Conservation (phyloP, 2,888 invertebrate genomes). For the Agonopterix alstromeriana region DNA sequence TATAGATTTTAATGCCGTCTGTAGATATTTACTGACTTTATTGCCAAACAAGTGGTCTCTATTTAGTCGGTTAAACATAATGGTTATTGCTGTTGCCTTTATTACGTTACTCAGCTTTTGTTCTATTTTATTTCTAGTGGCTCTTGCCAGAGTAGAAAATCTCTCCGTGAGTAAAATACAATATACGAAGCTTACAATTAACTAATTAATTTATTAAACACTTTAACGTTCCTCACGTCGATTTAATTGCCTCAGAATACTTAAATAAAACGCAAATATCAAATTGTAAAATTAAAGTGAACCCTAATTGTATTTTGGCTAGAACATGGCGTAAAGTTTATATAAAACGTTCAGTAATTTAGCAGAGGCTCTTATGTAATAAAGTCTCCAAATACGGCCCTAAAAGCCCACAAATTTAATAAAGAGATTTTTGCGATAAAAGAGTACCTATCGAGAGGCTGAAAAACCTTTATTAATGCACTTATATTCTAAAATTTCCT, state of each 20-base stretch:
- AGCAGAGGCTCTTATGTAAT: constrained; percentile 57
- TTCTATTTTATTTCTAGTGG: too few species aligned
- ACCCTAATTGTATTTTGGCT: constrained; percentile 3
- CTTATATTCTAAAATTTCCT: constrained; percentile 72
- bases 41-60: too few species aligned
- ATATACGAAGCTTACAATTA: too few species aligned
- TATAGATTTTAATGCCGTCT: too few species aligned
- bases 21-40: too few species aligned
- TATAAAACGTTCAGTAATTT: constrained; percentile 25
- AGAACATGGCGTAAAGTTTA: constrained; percentile 25
- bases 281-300: too few species aligned
- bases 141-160: too few species aligned
- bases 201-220: neutral
- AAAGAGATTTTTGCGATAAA: constrained; percentile 61
- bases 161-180: too few species aligned
- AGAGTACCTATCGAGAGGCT: constrained; percentile 49
- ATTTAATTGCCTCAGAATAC: too few species aligned
- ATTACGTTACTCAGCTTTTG: too few species aligned
- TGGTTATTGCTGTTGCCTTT: too few species aligned
- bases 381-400: constrained; percentile 54
- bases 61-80: neutral
- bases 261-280: too few species aligned
- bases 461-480: constrained; percentile 71
- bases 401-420: constrained; percentile 69
- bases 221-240: neutral